Evolutionary conservation across 1,140 invertebrate genomes (phyloP), one percentile per base, ranked within the genome.

Genomic region (Anastrepha ludens): DNA sequence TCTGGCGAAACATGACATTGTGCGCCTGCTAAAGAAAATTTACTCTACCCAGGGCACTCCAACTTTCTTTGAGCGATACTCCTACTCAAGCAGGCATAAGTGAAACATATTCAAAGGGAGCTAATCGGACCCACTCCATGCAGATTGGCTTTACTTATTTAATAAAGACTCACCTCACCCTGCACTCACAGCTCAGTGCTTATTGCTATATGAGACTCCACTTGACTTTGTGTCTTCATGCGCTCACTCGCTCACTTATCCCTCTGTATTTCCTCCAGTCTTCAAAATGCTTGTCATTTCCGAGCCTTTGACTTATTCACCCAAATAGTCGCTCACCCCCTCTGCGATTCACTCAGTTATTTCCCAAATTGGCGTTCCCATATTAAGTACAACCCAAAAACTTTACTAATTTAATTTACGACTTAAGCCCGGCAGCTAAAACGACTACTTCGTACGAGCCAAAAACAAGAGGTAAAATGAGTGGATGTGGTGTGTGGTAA

Each of bases 391-490:
- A 86, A 86, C 29, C 85, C 55, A 15, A 62, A 62, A 86, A 86
- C 85, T 86, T 86, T 86, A 86, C 85, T 86, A 86, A 86, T 86
- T 86, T 86, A 86, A 86, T 86, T 86, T 86, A 86, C 85, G 85
- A 86, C 59, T 8, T 86, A 86, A 60, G 39, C 74, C 74, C 74
- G 74, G 47, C 74, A 55, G 74, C 74, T 55, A 81, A 50, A 81
- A 81, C 9, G 2, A 58, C 70, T 62, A 78, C 70, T 50, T 9
- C n/a, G n/a, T n/a, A 13, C 6, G 3, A n/a, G 2, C 20, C 7
- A 58, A 81, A 50, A 20, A 55, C 13, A 20, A 55, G 44, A 2
- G 41, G 15, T 20, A 55, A 50, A 3, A 41, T 2, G 13, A n/a
- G 50, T n/a, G 50, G 81, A n/a, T 41, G 29, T 86, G 13, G 8